These are phyloP conservation scores for Bombycilla garrulus DNA, from an alignment of 2,113 vertebrate species.

Conservation along the genomic window DNA sequence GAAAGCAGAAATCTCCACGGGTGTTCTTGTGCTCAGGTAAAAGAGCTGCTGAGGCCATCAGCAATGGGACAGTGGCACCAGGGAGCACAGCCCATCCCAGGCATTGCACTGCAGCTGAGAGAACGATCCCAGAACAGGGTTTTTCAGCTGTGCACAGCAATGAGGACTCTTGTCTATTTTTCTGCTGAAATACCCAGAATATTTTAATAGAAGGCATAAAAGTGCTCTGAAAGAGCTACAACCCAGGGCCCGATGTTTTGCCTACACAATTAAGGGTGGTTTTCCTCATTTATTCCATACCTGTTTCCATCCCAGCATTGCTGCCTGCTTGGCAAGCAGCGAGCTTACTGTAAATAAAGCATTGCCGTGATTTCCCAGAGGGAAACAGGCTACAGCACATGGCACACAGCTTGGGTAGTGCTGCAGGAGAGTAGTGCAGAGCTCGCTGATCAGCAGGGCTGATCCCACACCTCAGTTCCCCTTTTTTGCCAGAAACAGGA, in stretches of 20 bases:
- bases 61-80: fast-evolving
- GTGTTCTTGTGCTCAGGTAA: fast-evolving
- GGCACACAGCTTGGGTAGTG: not conserved
- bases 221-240: not conserved
- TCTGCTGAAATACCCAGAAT: not conserved
- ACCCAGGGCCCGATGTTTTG: not conserved
- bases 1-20: not conserved
- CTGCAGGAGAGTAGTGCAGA: not conserved
- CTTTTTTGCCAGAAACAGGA: not conserved
- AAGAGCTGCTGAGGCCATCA: not conserved
- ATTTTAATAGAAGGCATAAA: not conserved
- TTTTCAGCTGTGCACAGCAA: not conserved
- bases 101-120: not conserved
- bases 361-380: not conserved
- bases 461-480: not conserved
- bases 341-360: not conserved
- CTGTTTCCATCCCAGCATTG: not conserved
- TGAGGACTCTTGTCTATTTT: not conserved
- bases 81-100: not conserved
- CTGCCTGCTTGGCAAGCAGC: not conserved
- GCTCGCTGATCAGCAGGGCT: not conserved
- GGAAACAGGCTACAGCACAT: not conserved
- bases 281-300: not conserved
- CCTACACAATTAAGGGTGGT: not conserved
- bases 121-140: not conserved